Evolutionary conservation across 2,797 vertebrate species (phyloP), one percentile per base, ranked within the genome.

Genomic region (Cuniculus paca): DNA sequence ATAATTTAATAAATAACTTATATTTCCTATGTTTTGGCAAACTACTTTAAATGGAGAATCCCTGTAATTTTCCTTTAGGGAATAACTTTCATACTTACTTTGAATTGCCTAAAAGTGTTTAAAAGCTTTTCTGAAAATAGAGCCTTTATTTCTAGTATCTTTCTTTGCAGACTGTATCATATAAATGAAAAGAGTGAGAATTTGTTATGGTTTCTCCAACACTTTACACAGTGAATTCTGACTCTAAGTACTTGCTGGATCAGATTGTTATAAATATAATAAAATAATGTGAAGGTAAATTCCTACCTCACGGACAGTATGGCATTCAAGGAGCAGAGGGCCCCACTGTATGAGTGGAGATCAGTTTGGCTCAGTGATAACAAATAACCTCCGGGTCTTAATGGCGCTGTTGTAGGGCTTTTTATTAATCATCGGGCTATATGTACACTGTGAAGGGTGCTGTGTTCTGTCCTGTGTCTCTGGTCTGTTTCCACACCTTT

Each of bases 21-120:
- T 10, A 79, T 88, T 79, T 89, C 85, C 45, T 80, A 4, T 61
- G 80, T 84, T 42, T 94, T 77, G 54, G 74, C 7, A 95, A 52
- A 61, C n/a, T 72, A 19, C 24, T 79, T 65, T 87, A 91, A 84
- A 13, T 91, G 74, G 86, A 78, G 20, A 90, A 1, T 78, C 92
- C 83, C 1, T 24, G 83, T 68, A 75, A 70, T 56, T 88, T 92
- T 85, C 22, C 36, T 82, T 17, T 60, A 52, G 52, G 42, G 6
- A 87, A 17, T 56, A 84, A 61, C 28, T 93, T 94, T 80, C 54
- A 81, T 93, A 52, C 34, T 81, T 95, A 52, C 13, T 22, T 81
- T 82, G 9, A 22, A 20, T 56, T 1, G 12, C 84, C 36, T 2
- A 58, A 48, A 50, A 31, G 39, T 28, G 56, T 74, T 68, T 24